phyloP scores from a whole-genome alignment of 1,140 invertebrate species.

The Drosophila punjabiensis region DNA sequence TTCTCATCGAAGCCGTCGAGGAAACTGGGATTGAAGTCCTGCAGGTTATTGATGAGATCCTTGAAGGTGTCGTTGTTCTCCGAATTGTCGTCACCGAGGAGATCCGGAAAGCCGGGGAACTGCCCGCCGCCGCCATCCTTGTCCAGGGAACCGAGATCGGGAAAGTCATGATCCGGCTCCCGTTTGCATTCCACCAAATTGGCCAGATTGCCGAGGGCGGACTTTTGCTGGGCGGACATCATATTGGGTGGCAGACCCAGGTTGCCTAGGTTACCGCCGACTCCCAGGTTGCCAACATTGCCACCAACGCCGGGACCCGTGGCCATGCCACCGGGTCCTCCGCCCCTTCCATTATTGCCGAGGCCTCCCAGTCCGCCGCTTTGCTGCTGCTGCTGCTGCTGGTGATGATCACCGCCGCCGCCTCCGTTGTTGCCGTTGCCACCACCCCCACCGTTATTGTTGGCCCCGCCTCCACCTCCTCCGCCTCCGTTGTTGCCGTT shows the following conservation, averaged over 20 bases:
- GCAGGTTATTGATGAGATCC: conserved; percentile 95
- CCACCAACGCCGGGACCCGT: conserved; percentile 43
- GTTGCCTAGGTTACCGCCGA: conserved; percentile 60
- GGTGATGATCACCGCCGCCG: conserved; percentile 83
- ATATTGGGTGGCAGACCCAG: conserved; percentile 59
- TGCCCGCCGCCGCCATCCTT: conserved; percentile 91
- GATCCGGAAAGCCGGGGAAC: conserved; percentile 92
- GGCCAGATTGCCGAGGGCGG: conserved; percentile 86
- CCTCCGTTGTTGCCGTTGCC: conserved; percentile 30
- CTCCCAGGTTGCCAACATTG: conserved; percentile 20
- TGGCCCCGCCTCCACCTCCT: conserved; percentile 83
- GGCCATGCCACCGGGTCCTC: conserved; percentile 49
- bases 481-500: conserved; percentile 18
- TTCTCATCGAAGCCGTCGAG: conserved; percentile 92
- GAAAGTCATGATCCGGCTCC: conserved; percentile 93
- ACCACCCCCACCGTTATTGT: conserved; percentile 1
- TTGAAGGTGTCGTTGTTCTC: conserved; percentile 94
- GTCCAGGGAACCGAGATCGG: conserved; percentile 92
- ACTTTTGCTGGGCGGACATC: conserved; percentile 76
- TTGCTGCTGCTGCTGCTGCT: conserved; percentile 72
- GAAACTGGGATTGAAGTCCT: conserved; percentile 92
- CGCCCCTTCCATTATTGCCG: conserved; percentile 75
- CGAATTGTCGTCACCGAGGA: conserved; percentile 92
- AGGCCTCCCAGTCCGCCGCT: conserved; percentile 77
- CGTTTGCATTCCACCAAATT: conserved; percentile 90